Evolutionary conservation across 1,140 invertebrate species (phyloP), one percentile per base, ranked within the genome.

Genomic region (Heliconius nattereri): DNA sequence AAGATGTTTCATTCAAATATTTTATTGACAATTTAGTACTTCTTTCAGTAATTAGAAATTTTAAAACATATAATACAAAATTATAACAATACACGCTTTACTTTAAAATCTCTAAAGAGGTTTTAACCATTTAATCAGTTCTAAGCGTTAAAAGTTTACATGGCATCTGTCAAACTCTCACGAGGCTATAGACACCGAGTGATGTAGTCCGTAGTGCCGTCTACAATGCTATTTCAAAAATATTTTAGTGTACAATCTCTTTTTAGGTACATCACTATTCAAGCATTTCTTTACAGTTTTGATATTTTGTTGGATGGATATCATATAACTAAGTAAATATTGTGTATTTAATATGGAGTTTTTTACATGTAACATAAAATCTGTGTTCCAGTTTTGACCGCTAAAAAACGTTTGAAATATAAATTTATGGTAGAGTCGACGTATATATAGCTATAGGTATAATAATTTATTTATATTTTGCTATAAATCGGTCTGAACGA

Each of bases 391-490:
- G 54, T 23, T 23, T 23, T 52, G 49, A 52, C 19, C 19, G 49
- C 20, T 52, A 20, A 20, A 3, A 20, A 52, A 20, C 49, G 19
- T 52, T 52, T 52, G 6, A 20, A 52, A 52, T 7, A 19, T 20
- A 19, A 66, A 66, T 26, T 26, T 16, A 66, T 66, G 60, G 13
- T 29, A 29, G 60, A 66, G 60, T 29, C 11, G 5, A 66, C 60
- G n/a, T 66, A 26, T 13, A 66, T 66, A 66, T 66, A 11, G n/a
- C 0, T 66, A 66, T 29, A 26, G 60, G n/a, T 66, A 26, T 8
- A 11, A 66, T 66, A 66, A 66, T 66, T 66, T 66, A 66, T 66
- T 66, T 66, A 66, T 26, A 66, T 66, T 66, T 66, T 66, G 60
- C 60, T 66, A 66, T 66, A 66, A 66, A 66, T 66, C 23, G 57